Percentiles rank a stretch among this genome's conserved stretches.
These are phyloP conservation scores for Festucalex cinctus DNA, from an alignment of 2,113 vertebrate genomes.

Conservation along the genomic window DNA sequence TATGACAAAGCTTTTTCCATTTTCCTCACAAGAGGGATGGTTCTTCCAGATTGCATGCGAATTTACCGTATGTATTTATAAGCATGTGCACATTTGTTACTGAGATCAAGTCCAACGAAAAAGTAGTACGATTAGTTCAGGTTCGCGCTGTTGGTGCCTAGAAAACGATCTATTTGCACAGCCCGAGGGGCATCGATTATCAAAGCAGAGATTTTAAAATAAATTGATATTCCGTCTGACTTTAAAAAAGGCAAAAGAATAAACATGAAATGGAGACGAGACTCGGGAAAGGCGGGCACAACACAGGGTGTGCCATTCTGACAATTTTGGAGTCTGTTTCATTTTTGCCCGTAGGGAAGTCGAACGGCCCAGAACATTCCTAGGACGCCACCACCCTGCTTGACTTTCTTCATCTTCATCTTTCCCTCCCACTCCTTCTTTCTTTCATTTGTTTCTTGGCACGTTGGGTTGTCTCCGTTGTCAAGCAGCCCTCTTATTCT, in stretches of 20 bases:
- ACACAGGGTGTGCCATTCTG: constrained; percentile 28
- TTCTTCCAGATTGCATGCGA: background rate
- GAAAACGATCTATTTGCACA: constrained; percentile 17
- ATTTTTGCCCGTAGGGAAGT: constrained; percentile 38
- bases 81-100: background rate
- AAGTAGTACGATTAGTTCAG: constrained; percentile 9
- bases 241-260: constrained; percentile 7
- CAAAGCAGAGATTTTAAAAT: constrained; percentile 13
- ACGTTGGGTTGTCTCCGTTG: constrained; percentile 23
- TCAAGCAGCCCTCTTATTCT: constrained; percentile 22
- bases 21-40: background rate
- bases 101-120: constrained; percentile 9
- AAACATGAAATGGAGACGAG: constrained; percentile 2
- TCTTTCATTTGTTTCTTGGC: constrained; percentile 35
- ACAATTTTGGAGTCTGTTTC: constrained; percentile 36
- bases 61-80: background rate
- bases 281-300: constrained; percentile 11
- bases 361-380: constrained; percentile 48
- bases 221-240: background rate
- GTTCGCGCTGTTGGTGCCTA: constrained; percentile 12
- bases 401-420: constrained; percentile 10
- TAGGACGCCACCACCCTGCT: constrained; percentile 31
- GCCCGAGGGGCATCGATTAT: background rate
- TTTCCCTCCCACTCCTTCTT: constrained; percentile 15
- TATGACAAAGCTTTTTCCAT: background rate